A percentile compares a stretch with the other conserved stretches of the same genome.
Evolutionary conservation across 1,140 invertebrate genomes (phyloP).

Genomic region (Cryptotermes secundus): DNA sequence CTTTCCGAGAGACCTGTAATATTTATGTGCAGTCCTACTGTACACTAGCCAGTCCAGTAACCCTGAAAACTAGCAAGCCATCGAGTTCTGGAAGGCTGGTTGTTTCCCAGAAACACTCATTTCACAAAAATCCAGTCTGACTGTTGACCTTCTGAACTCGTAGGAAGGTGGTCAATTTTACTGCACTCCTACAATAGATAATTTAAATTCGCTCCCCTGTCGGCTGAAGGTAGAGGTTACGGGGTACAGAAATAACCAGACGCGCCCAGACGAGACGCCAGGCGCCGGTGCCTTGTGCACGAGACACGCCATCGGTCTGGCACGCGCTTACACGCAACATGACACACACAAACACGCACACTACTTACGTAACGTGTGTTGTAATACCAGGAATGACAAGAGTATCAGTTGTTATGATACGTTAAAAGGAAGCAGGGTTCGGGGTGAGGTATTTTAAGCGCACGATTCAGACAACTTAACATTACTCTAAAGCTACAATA

Average conservation of each 20-base stretch:
- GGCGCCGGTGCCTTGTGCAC: background rate
- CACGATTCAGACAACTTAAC: background rate
- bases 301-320: background rate
- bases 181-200: background rate
- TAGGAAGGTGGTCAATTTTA: background rate
- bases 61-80: background rate
- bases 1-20: too few species aligned
- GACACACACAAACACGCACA: background rate
- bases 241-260: background rate
- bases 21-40: too few species aligned
- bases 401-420: background rate
- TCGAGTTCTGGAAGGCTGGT: background rate
- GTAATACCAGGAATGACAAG: background rate
- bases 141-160: background rate
- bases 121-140: background rate
- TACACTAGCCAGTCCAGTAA: too few species aligned
- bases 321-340: background rate
- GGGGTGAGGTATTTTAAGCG: background rate
- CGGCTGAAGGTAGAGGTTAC: slow-evolving; percentile 1
- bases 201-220: background rate
- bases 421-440: background rate
- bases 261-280: background rate
- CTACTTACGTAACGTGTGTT: background rate
- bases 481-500: background rate
- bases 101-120: background rate